Percentiles rank a stretch among this genome's conserved stretches.
Evolutionary conservation across 2,113 vertebrate genomes (phyloP).

Genomic region (Myxocyprinus asiaticus): DNA sequence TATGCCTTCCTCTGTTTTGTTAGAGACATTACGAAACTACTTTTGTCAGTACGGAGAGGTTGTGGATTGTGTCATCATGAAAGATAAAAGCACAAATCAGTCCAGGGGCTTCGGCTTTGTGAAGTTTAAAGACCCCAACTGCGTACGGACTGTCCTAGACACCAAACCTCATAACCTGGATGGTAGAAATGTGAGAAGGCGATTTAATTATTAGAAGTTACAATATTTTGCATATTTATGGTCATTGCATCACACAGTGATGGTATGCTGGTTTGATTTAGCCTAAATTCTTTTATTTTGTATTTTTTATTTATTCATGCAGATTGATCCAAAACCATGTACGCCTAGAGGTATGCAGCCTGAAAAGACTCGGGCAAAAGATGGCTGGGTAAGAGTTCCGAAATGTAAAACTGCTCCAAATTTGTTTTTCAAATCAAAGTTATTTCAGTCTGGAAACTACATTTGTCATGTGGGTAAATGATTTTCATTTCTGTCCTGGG

Average conservation of each 20-base stretch:
- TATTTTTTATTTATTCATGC: conserved; percentile 22
- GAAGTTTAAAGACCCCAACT: conserved; percentile 99
- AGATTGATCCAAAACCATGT: conserved; percentile 99
- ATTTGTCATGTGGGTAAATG: too few species aligned
- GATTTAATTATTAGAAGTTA: background rate
- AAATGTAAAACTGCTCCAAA: background rate
- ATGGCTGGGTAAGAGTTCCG: conserved; percentile 90
- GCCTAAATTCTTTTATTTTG: background rate
- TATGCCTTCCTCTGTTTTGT: conserved; percentile 53
- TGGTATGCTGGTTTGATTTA: background rate
- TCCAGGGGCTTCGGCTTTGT: conserved; percentile 99
- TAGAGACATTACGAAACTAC: conserved; percentile 96
- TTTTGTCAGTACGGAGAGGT: conserved; percentile 99
- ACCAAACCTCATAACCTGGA: conserved; percentile 97
- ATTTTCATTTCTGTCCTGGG: too few species aligned
- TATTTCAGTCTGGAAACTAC: too few species aligned
- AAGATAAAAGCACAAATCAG: conserved; percentile 99
- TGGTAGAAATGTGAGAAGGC: conserved; percentile 93
- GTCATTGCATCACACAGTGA: background rate
- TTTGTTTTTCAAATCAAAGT: too few species aligned
- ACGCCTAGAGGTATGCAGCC: conserved; percentile 98
- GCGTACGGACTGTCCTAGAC: conserved; percentile 95
- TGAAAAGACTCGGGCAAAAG: conserved; percentile 91
- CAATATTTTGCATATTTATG: background rate
- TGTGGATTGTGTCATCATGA: conserved; percentile 99